Conservation (phyloP, 2,888 invertebrate genomes). For the Thera obeliscata region DNA sequence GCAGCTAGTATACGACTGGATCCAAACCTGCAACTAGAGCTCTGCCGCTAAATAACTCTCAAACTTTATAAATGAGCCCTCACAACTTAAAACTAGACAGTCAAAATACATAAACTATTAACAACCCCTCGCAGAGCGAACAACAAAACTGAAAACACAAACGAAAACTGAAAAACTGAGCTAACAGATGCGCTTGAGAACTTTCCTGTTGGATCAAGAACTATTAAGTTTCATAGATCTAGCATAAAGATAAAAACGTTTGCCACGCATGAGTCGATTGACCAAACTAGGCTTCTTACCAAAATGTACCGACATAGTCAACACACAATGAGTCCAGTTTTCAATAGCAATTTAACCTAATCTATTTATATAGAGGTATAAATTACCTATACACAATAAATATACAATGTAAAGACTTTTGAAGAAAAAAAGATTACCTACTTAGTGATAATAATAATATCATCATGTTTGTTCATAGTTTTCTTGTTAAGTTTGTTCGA, state of each 20-base stretch:
- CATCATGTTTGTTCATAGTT: too few species aligned
- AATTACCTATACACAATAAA: too few species aligned
- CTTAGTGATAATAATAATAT: too few species aligned
- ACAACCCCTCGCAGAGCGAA: constrained; percentile 4
- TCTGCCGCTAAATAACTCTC: not conserved
- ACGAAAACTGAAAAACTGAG: constrained; percentile 20
- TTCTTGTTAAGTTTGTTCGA: too few species aligned
- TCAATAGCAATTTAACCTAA: too few species aligned
- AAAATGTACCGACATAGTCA: too few species aligned
- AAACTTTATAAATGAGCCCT: not conserved
- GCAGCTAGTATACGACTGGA: not conserved
- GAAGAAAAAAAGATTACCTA: too few species aligned
- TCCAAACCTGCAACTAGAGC: not conserved
- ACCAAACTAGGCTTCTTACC: not conserved
- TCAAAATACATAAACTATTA: constrained; percentile 13
- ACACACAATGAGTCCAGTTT: too few species aligned
- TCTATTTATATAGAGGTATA: too few species aligned
- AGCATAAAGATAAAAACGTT: not conserved
- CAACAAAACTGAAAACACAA: constrained; percentile 13
- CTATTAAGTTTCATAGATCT: not conserved
- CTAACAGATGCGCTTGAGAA: constrained; percentile 18
- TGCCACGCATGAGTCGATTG: not conserved
- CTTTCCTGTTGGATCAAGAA: constrained; percentile 1
- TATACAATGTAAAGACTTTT: too few species aligned
- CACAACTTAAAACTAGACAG: constrained; percentile 6